Base-by-base conservation (phyloP, 2,888 invertebrate genomes). In the Ophion obscuratus region DNA sequence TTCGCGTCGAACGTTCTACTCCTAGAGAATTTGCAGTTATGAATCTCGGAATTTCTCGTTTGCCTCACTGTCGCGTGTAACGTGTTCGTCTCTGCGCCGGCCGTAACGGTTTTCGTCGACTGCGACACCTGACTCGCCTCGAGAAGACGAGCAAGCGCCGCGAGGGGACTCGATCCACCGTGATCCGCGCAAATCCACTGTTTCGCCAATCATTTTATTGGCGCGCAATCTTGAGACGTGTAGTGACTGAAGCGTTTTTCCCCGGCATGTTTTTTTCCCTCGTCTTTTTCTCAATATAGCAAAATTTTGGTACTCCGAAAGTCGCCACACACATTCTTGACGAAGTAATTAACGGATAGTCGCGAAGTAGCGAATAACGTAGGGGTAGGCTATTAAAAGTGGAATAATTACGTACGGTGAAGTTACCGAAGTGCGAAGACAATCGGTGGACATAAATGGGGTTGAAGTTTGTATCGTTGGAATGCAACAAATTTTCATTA, bases 71-170 rank as follows among this genome's bases (percentile, higher is more conserved):
- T 66, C 31, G 64, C 47, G 24, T 62, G 74, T 79, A 71, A 62
- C 68, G 84, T 86, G 74, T 83, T 83, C 81, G 87, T 88, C 87
- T 87, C 53, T 53, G 53, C 53, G 88, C 88, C 87, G 88, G 88
- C 89, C 88, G 86, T 91, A 90, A 91, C 91, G 91, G 91, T 91
- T 88, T 85, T 78, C 87, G 86, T 90, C 79, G 84, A 59, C 66
- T 76, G 78, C 82, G 86, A 87, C 89, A 88, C 88, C 88, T 88
- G 88, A 88, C 86, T 53, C 81, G 74, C 82, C 82, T 75, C 84
- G 81, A 71, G 81, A 83, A 53, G 31, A 74, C 73, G 71, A 57
- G 62, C 67, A 61, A 59, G 47, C 67, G 47, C 61, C 59, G 61
- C 70, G 40, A 62, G 62, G 5, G 53, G 64, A 40, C 62, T 71